Conservation (phyloP, 1,140 invertebrate genomes). For the Drosophila baimaii region DNA sequence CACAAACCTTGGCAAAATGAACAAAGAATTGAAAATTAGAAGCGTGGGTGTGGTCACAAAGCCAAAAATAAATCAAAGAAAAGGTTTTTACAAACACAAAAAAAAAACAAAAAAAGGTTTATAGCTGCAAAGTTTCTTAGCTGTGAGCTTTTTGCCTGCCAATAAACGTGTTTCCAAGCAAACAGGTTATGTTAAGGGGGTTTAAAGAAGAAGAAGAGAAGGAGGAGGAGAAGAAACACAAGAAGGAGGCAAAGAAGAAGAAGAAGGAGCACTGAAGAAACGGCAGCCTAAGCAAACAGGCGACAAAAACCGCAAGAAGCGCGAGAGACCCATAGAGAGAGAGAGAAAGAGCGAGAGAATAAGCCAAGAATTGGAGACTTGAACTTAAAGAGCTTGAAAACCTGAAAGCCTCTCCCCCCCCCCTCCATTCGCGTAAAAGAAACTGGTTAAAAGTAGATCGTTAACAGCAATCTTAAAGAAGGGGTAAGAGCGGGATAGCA, state of each 20-base stretch:
- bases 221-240: not conserved
- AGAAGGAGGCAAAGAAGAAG: not conserved
- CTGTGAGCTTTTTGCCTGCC: conserved; percentile 4
- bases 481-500: conserved; percentile 6
- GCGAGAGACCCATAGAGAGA: conserved; percentile 18
- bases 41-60: conserved; percentile 25
- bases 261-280: not conserved
- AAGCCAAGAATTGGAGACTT: conserved; percentile 27
- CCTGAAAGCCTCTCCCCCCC: not conserved
- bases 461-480: conserved; percentile 39
- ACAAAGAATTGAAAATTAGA: not conserved
- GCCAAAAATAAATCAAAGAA: not conserved
- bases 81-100: not conserved
- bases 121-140: conserved; percentile 13
- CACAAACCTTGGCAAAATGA: not conserved
- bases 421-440: not conserved
- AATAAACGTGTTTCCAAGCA: conserved; percentile 27
- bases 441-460: conserved; percentile 80
- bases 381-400: conserved; percentile 39
- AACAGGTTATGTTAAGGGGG: conserved; percentile 20
- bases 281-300: conserved; percentile 65
- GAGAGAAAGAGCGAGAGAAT: conserved; percentile 11
- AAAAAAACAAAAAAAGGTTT: conserved; percentile 19
- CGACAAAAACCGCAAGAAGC: conserved; percentile 50
- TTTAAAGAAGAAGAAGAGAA: not conserved